Evolutionary conservation across 2,888 invertebrate genomes (phyloP), one percentile per base, ranked within the genome.

Genomic region (Rhimphoctona megacephalus): DNA sequence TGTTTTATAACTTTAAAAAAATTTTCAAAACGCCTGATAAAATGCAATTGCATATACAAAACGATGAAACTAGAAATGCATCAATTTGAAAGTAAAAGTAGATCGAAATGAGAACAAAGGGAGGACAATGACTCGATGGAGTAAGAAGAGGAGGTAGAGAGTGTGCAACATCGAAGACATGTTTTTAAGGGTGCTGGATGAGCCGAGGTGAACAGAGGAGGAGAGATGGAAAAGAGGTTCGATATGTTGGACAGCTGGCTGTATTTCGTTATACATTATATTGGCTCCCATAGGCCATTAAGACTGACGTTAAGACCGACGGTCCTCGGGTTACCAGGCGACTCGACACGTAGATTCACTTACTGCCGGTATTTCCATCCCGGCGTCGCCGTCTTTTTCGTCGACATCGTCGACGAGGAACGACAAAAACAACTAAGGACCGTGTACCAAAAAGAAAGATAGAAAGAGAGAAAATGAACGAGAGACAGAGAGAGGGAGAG

Each of bases 251-350:
- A 90, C 91, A 92, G 90, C 91, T 92, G 92, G 87, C 88, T 87
- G 89, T 88, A 86, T 89, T 91, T 90, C 90, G 90, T 92, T 91
- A 92, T 89, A 81, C 88, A 89, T 89, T 91, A 90, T 91, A 92
- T 90, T 90, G 91, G 91, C 90, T 88, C 87, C 88, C 88, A 88
- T 90, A 89, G 89, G 88, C 91, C 90, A 91, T 92, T 92, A 90
- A 88, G 86, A 87, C 81, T 87, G 88, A 86, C 89, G 88, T 88
- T 87, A 90, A 90, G 89, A 91, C 88, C 88, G 90, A 90, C 89
- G 89, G 90, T 89, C 88, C 90, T 90, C 89, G 87, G 81, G 87
- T 90, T 87, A 89, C 87, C 78, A 78, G 72, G 78, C 80, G 86
- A 89, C 88, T 87, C 88, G 87, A 90, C 89, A 89, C 87, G 86